phyloP scores from a whole-genome alignment of 1,140 invertebrate species.

The Cydia splendana region DNA sequence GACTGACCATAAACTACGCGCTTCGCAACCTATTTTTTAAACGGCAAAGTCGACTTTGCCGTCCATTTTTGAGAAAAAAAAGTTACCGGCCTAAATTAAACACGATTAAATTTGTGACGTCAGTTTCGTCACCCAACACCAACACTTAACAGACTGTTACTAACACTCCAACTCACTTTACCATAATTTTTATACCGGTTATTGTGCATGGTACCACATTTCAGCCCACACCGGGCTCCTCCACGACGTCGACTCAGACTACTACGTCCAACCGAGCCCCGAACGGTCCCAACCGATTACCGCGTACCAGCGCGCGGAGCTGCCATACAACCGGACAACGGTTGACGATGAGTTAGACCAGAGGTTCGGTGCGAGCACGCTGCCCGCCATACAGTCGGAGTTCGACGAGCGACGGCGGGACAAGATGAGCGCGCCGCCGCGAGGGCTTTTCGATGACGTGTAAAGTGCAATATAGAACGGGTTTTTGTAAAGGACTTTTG shows the following conservation, averaged over 20 bases:
- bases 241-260: conserved; percentile 75
- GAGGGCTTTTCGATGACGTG: conserved; percentile 93
- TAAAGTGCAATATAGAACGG: conserved; percentile 57
- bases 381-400: conserved; percentile 68
- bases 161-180: conserved; percentile 30
- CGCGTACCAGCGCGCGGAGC: conserved; percentile 69
- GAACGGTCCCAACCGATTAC: conserved; percentile 56
- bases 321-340: conserved; percentile 52
- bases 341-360: conserved; percentile 82
- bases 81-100: neutral
- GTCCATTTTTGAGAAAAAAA: too few species aligned
- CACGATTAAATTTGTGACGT: neutral
- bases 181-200: conserved; percentile 53
- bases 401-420: conserved; percentile 73
- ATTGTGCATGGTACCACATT: conserved; percentile 73
- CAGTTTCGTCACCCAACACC: neutral
- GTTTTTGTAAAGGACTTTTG: neutral
- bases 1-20: too few species aligned
- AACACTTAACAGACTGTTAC: conserved; percentile 15
- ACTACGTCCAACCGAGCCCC: conserved; percentile 74
- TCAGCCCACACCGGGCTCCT: conserved; percentile 78
- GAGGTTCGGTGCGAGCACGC: conserved; percentile 82
- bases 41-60: too few species aligned
- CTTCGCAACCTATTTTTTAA: too few species aligned
- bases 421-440: conserved; percentile 84